Conservation (phyloP, 2,797 vertebrate genomes). For the Notolepis coatsorum region DNA sequence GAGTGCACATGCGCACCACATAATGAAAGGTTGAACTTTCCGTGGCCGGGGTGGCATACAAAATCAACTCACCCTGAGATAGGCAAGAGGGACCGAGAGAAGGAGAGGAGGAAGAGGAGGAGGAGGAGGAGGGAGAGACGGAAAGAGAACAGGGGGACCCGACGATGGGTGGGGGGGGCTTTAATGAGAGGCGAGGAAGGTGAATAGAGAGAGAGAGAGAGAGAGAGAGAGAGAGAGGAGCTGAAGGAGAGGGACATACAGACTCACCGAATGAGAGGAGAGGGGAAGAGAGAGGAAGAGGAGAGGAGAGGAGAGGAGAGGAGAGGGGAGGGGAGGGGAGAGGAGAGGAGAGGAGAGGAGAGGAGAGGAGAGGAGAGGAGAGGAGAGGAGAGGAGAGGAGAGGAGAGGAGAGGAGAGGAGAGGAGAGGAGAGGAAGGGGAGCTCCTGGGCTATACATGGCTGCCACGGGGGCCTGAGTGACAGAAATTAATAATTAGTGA, state of each 20-base stretch:
- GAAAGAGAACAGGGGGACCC: constrained; percentile 58
- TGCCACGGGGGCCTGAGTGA: constrained; percentile 98
- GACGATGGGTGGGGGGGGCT: constrained; percentile 54
- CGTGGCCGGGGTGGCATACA: constrained; percentile 87
- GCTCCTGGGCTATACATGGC: constrained; percentile 74
- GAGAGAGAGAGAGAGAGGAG: constrained; percentile 50
- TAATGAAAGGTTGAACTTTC: constrained; percentile 88
- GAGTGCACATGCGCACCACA: constrained; percentile 77
- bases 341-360: constrained; percentile 21
- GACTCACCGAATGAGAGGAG: too few relatives aligned
- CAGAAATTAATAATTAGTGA: constrained; percentile 99
- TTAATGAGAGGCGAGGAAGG: constrained; percentile 70
- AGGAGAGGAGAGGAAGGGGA: constrained; percentile 56
- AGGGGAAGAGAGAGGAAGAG: constrained; percentile 12
- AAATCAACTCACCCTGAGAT: constrained; percentile 90
- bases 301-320: background rate
- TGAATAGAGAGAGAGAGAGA: constrained; percentile 50
- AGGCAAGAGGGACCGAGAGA: constrained; percentile 50
- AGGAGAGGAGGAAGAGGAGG: constrained; percentile 1
- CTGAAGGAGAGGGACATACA: too few relatives aligned
- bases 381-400: constrained; percentile 39
- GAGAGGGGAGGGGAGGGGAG: constrained; percentile 41
- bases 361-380: constrained; percentile 14
- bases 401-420: constrained; percentile 56
- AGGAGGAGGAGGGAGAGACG: constrained; percentile 44